Percentiles rank a stretch among this genome's conserved stretches.
These are phyloP conservation scores for Centropristis striata DNA, from an alignment of 2,113 vertebrate genomes.

Conservation along the genomic window DNA sequence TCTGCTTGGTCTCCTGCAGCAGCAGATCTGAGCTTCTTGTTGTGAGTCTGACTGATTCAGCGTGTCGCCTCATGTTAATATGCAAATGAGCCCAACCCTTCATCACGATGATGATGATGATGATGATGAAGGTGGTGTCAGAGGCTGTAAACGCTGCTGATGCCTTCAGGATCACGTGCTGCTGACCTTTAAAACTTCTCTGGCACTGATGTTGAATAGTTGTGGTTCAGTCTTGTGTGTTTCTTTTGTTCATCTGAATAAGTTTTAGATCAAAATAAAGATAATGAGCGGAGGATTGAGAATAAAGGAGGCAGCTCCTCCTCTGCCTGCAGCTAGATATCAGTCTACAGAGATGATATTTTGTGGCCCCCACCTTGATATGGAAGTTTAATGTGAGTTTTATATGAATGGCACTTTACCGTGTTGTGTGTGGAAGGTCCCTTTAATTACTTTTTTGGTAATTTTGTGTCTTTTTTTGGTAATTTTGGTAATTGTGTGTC, in stretches of 20 bases:
- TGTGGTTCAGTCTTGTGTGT: neutral
- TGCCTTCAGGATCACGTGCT: conserved; percentile 1
- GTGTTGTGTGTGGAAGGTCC: too few relatives aligned
- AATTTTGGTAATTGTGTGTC: too few relatives aligned
- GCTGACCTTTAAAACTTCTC: conserved; percentile 48
- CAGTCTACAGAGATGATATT: too few relatives aligned
- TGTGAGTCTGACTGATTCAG: neutral
- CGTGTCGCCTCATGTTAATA: conserved; percentile 3
- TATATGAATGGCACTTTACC: too few relatives aligned
- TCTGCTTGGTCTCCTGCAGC: neutral
- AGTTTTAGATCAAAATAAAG: neutral
- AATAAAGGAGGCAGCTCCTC: neutral
- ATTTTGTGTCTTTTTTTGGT: too few relatives aligned
- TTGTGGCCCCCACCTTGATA: too few relatives aligned
- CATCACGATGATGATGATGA: conserved; percentile 10
- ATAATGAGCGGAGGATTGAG: neutral
- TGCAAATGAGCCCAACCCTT: conserved; percentile 62
- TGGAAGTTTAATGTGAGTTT: too few relatives aligned
- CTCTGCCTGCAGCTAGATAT: neutral
- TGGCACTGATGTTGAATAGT: conserved; percentile 16
- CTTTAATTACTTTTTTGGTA: too few relatives aligned
- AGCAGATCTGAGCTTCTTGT: too few relatives aligned
- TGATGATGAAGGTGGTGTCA: too few relatives aligned
- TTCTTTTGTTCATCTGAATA: neutral
- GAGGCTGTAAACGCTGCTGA: neutral